Conservation (phyloP, 2,113 vertebrate species). For the Prunella fulvescens region DNA sequence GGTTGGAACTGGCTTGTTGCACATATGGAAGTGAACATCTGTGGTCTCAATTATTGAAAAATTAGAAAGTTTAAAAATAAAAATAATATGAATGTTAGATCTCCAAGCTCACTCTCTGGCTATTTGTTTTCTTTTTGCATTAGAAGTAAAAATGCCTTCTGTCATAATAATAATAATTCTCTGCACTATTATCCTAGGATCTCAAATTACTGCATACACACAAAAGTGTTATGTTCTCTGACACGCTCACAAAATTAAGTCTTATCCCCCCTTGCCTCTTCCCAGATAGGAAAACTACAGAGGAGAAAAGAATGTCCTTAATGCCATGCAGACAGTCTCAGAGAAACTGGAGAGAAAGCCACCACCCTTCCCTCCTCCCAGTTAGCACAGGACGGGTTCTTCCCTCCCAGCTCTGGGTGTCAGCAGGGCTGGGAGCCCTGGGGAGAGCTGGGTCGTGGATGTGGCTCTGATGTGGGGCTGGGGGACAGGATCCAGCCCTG, state of each 20-base stretch:
- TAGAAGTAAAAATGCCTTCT: conserved; percentile 27
- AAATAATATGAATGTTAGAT: neutral
- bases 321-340: neutral
- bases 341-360: neutral
- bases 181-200: neutral
- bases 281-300: neutral
- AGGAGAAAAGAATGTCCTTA: neutral
- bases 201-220: conserved; percentile 27
- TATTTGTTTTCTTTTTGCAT: conserved; percentile 30
- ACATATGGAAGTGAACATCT: conserved; percentile 31
- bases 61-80: conserved; percentile 49
- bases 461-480: rapidly evolving
- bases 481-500: neutral
- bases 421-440: neutral
- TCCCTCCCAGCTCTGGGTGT: neutral
- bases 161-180: conserved; percentile 22
- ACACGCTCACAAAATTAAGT: neutral
- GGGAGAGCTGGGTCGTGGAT: rapidly evolving
- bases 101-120: neutral
- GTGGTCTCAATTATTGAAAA: conserved; percentile 43
- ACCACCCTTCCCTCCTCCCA: neutral
- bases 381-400: neutral
- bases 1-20: conserved; percentile 6
- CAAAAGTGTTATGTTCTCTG: conserved; percentile 10
- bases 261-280: neutral